Evolutionary conservation across 2,113 vertebrate genomes (phyloP).

Genomic region (Hirundichthys speculiger): DNA sequence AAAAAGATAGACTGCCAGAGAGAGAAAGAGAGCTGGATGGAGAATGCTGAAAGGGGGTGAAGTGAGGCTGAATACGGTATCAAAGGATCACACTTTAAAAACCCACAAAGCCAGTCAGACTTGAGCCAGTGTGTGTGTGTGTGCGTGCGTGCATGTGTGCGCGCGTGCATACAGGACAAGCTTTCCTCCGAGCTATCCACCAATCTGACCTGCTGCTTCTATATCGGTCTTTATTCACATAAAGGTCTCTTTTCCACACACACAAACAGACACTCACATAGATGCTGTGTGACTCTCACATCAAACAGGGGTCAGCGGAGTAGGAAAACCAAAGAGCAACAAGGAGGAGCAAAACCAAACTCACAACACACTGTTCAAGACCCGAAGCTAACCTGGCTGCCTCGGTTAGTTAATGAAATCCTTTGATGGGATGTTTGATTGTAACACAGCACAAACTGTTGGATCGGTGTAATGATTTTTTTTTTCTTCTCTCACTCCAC

Average conservation of each 20-base stretch:
- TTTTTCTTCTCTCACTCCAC: no score
- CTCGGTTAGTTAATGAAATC: conserved; percentile 34
- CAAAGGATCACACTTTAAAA: conserved; percentile 54
- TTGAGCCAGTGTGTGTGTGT: neutral
- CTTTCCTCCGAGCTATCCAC: conserved; percentile 17
- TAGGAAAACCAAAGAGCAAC: conserved; percentile 58
- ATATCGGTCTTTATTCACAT: conserved; percentile 17
- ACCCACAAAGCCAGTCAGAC: conserved; percentile 29
- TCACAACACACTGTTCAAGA: conserved; percentile 23
- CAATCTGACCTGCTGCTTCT: conserved; percentile 24
- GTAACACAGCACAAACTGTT: neutral
- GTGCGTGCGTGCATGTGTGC: no score
- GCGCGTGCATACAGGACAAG: conserved; percentile 5
- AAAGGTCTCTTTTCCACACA: neutral
- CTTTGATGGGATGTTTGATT: conserved; percentile 8
- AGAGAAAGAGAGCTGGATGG: no score
- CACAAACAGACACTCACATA: conserved; percentile 11
- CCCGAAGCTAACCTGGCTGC: conserved; percentile 19
- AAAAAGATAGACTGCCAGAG: neutral
- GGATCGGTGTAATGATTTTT: no score
- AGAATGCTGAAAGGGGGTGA: conserved; percentile 2
- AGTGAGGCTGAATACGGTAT: conserved; percentile 51
- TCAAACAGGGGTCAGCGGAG: conserved; percentile 59
- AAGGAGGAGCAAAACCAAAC: conserved; percentile 35
- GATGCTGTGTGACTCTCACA: conserved; percentile 16